Base-by-base conservation (phyloP, 2,113 vertebrate species). In the Sterrhoptilus dennistouni region DNA sequence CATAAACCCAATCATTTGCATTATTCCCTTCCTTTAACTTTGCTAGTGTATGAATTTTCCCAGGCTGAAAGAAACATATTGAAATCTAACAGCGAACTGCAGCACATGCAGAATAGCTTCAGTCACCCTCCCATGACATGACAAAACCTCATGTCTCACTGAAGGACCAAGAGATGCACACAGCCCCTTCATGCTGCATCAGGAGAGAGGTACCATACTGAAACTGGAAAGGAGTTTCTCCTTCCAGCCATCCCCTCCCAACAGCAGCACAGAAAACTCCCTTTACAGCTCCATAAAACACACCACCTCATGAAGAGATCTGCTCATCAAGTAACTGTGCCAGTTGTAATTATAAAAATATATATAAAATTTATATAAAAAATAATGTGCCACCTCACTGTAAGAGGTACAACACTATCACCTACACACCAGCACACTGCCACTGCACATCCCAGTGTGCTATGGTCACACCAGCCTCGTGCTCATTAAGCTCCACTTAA, bases 111-210 rank as follows among this genome's bases (percentile, higher is more conserved):
- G 31, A 59, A 86, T 2, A 57, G 38, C 47, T 78, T 63, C 76
- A 44, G 8, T 36, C 38, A 60, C 24, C 38, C 38, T 65, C 24
- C 31, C 29, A 40, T 4, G 21, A 50, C 17, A 56, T 1, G 1
- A 42, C 8, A 11, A 53, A 84, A 70, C 11, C 28, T 10, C 31
- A 12, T 45, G 0, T 18, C 25, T 70, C 2, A 2, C 4, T 4
- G 22, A 63, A 77, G 36, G 31, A 76, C 21, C 29, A 42, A 38
- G 20, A 83, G 29, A 79, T n/a, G 20, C 50, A 74, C 36, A 42
- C 11, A 57, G 28, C 36, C 52, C 47, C 31, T 33, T 12, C 8
- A 2, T 2, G 2, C 19, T 12, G 12, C 42, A 65, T 11, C 54
- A 63, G 72, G 31, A 56, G 17, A 53, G 24, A 57, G 22, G 22